Evolutionary conservation across 2,797 vertebrate species (phyloP), one percentile per base, ranked within the genome.

Genomic region (Lemur catta): DNA sequence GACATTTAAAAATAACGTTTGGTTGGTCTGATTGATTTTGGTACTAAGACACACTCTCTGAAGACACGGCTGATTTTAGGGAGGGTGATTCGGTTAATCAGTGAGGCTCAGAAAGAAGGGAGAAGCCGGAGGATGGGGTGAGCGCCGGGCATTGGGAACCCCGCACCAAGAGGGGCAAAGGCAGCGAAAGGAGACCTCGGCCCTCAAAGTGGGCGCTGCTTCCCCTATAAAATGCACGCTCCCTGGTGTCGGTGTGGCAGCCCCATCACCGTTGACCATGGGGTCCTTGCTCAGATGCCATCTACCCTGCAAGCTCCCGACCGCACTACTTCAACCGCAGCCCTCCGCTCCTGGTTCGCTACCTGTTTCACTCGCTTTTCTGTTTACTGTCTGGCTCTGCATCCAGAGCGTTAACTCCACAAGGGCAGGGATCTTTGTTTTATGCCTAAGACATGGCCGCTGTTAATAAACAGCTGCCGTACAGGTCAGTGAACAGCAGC

Each of bases 1-100:
- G 84, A 90, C 85, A n/a, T 89, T 89, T 57, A 59, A 81, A 94
- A 96, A 81, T 46, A 82, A 81, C 93, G 63, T 86, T 91, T 59
- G 75, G 95, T 65, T 48, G 71, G 94, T 59, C 78, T 61, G 63
- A 91, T 71, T 78, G 72, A 94, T 79, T 89, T 69, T 71, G 33
- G 81, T 89, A 50, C 81, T 85, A 78, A 76, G 93, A 76, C 84
- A 72, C 84, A 69, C 59, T 81, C 85, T 76, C 69, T 48, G 63
- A 91, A 93, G 96, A 84, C 28, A 18, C 6, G 30, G 82, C 59
- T 1, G 4, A 22, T 87, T 17, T 43, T 17, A 26, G 6, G 55
- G 59, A 93, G 71, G 80, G 72, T 26, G 69, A 90, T 33, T 61
- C 4, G 0, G 50, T 15, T 7, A 74, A 59, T 55, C 59, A 80